Evolutionary conservation across 2,797 vertebrate species (phyloP).

Genomic region (Spizella passerina): DNA sequence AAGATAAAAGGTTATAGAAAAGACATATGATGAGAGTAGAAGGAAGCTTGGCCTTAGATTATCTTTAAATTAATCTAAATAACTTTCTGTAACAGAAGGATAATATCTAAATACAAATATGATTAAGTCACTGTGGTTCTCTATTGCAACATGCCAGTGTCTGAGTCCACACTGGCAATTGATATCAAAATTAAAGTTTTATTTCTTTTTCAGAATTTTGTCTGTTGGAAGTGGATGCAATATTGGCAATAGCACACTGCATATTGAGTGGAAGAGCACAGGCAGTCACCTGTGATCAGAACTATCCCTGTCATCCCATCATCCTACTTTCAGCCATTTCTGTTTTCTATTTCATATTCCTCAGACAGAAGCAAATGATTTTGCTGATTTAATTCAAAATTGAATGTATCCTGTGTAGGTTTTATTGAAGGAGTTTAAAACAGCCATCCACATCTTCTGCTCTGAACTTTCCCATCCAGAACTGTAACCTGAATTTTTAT

Average conservation of each 20-base stretch:
- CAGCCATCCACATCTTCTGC: not conserved
- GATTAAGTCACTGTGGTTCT: not conserved
- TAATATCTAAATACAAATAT: conserved; percentile 12
- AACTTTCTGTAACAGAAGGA: not conserved
- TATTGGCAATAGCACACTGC: not conserved
- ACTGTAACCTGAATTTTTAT: not conserved
- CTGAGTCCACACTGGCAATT: not conserved
- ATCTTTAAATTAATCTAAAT: not conserved
- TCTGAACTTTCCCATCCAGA: not conserved
- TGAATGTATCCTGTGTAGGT: not conserved
- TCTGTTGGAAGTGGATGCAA: not conserved
- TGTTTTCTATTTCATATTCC: not conserved
- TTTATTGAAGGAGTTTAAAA: not conserved
- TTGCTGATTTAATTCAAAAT: not conserved
- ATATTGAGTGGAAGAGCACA: not conserved
- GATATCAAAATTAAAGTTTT: not conserved
- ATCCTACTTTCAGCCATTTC: not conserved
- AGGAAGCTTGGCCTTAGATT: not conserved
- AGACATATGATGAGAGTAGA: not conserved
- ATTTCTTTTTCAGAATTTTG: not conserved
- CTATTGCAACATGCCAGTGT: not conserved
- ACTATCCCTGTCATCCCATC: not conserved
- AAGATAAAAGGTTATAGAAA: not conserved
- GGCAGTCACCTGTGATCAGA: not conserved
- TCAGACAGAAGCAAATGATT: not conserved